Evolutionary conservation across 2,113 vertebrate species (phyloP), one percentile per base, ranked within the genome.

Genomic region (Pogona vitticeps): DNA sequence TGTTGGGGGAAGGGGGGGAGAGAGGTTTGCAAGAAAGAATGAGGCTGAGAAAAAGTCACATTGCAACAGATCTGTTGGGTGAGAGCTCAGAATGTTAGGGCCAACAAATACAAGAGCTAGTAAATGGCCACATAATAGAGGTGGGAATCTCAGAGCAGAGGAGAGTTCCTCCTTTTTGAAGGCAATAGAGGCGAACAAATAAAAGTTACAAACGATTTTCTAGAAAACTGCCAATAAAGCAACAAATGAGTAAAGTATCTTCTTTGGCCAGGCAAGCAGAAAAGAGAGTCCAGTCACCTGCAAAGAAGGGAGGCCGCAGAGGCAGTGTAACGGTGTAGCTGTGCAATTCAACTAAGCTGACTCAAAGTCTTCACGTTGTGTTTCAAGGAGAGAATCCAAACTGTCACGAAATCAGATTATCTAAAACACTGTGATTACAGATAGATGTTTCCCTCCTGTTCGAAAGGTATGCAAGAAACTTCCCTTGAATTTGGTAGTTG

Each of bases 31-130:
- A 36, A 23, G 61, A 86, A 89, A n/a, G 59, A 93, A 90, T 82
- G 85, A 75, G 91, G 91, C 87, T 90, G 92, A 92, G 86, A 91
- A 92, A 85, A 91, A 86, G 28, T 36, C 70, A 87, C 71, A 83
- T 93, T 94, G 90, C 91, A 88, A 91, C 33, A 89, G 91, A 90
- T 8, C 12, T 90, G 82, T 90, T 93, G 89, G 91, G 91, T 84
- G 88, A 89, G 87, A 93, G 89, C 94, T 90, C 94, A 91, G 92
- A 94, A 90, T 58, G 83, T 83, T 78, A 91, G 10, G 75, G 86
- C 75, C 76, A 91, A 67, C 88, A 91, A 93, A 94, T 86, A 92
- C 68, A 94, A 92, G 87, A 88, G 80, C 70, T 61, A 88, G 81
- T 72, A 89, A 92, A 91, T 77, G 40, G 88, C 88, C 88, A 89